These are phyloP conservation scores for Xiphophorus hellerii DNA, from an alignment of 2,113 vertebrate genomes.

Conservation along the genomic window DNA sequence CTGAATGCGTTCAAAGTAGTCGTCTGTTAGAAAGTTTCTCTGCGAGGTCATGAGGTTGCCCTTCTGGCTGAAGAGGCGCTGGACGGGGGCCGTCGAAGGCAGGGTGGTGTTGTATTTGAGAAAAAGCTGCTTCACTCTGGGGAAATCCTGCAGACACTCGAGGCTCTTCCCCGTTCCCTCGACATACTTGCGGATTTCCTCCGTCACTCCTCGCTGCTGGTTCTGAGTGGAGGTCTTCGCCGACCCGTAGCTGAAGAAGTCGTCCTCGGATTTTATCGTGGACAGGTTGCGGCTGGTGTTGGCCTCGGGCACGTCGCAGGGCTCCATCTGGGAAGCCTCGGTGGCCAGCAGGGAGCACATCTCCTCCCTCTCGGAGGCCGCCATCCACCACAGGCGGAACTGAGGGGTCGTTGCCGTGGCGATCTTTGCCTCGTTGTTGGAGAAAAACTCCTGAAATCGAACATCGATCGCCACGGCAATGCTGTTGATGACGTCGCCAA, in stretches of 20 bases:
- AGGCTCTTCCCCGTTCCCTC: constrained; percentile 77
- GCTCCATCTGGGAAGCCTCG: constrained; percentile 71
- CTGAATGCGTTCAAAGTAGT: constrained; percentile 78
- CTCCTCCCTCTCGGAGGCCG: constrained; percentile 72
- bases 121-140: constrained; percentile 76
- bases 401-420: constrained; percentile 76
- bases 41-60: constrained; percentile 73
- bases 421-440: constrained; percentile 71
- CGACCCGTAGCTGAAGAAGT: constrained; percentile 77
- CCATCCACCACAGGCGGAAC: constrained; percentile 79
- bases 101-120: constrained; percentile 79
- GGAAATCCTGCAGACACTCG: constrained; percentile 78
- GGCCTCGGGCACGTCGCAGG: constrained; percentile 17
- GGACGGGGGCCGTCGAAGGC: constrained; percentile 75
- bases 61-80: constrained; percentile 77
- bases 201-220: constrained; percentile 62
- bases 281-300: constrained; percentile 49
- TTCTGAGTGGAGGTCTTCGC: constrained; percentile 50
- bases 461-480: constrained; percentile 68
- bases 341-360: constrained; percentile 69
- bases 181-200: constrained; percentile 73
- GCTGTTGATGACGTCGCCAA: constrained; percentile 58
- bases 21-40: constrained; percentile 73
- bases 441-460: constrained; percentile 74
- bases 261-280: constrained; percentile 71